Percentiles rank a stretch among this genome's conserved stretches.
phyloP scores from a whole-genome alignment of 2,888 invertebrate species.

The Germaria angustata region DNA sequence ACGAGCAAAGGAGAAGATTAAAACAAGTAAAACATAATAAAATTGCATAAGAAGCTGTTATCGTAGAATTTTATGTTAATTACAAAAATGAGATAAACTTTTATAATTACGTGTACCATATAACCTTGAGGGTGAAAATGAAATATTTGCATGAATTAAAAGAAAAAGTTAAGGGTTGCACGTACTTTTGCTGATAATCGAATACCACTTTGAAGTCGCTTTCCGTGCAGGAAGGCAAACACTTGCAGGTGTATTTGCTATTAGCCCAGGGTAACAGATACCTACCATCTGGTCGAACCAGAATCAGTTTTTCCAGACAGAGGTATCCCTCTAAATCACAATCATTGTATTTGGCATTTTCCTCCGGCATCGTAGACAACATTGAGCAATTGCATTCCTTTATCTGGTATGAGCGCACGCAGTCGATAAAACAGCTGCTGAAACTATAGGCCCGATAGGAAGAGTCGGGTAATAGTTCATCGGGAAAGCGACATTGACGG shows the following conservation, averaged over 20 bases:
- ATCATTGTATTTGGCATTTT: conserved; percentile 60
- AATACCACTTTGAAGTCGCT: conserved; percentile 82
- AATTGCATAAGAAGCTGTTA: conserved; percentile 26
- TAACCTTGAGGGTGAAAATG: background rate
- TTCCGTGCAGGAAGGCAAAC: conserved; percentile 86
- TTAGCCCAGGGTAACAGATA: conserved; percentile 78
- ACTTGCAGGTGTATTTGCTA: conserved; percentile 81
- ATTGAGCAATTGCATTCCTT: conserved; percentile 84
- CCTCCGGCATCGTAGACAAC: conserved; percentile 83
- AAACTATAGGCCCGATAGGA: conserved; percentile 86
- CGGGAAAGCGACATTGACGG: conserved; percentile 86
- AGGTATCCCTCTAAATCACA: conserved; percentile 84
- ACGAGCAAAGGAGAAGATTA: background rate
- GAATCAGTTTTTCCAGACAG: conserved; percentile 81
- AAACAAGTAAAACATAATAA: background rate
- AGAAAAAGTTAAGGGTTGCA: background rate
- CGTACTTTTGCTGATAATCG: conserved; percentile 68
- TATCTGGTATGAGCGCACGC: conserved; percentile 83
- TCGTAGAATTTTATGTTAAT: conserved; percentile 22
- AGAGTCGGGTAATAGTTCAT: conserved; percentile 82
- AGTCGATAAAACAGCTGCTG: conserved; percentile 86
- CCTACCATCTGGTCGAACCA: conserved; percentile 78
- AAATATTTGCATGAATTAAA: background rate
- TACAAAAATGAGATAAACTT: conserved; percentile 5
- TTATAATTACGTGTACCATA: conserved; percentile 22